Percentiles rank a stretch among this genome's conserved stretches.
Conservation (phyloP, 2,888 invertebrate species). For the Epistrophe eligans region DNA sequence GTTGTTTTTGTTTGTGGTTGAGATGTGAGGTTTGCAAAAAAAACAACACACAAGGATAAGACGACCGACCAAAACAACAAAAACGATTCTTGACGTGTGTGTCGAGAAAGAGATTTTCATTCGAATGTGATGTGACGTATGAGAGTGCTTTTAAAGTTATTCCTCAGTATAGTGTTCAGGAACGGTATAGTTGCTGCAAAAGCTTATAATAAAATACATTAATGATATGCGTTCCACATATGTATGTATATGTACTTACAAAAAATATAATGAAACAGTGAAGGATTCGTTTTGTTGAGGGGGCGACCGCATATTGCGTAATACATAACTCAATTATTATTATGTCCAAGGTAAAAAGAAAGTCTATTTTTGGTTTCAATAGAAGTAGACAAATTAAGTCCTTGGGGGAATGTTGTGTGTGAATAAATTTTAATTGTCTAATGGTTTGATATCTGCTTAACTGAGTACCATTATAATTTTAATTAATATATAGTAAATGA, state of each 20-base stretch:
- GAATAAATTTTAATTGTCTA: slow-evolving; percentile 53
- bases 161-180: neutral
- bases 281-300: slow-evolving; percentile 12
- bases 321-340: slow-evolving; percentile 32
- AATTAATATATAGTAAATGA: neutral
- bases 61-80: slow-evolving; percentile 3
- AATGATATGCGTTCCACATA: slow-evolving; percentile 22
- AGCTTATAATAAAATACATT: slow-evolving; percentile 24
- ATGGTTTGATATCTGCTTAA: slow-evolving; percentile 42
- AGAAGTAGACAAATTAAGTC: slow-evolving; percentile 16
- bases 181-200: neutral
- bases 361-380: slow-evolving; percentile 19
- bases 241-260: neutral
- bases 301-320: slow-evolving; percentile 40
- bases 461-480: slow-evolving; percentile 20
- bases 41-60: neutral
- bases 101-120: neutral
- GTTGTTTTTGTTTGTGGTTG: slow-evolving; percentile 20
- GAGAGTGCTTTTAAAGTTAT: slow-evolving; percentile 38
- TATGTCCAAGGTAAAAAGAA: slow-evolving; percentile 36
- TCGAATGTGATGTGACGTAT: slow-evolving; percentile 26
- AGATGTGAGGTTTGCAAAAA: slow-evolving; percentile 4
- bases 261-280: neutral
- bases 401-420: neutral
- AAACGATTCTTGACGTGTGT: slow-evolving; percentile 6